Evolutionary conservation across 2,888 invertebrate species (phyloP).

Genomic region (Dryocosmus kuriphilus): DNA sequence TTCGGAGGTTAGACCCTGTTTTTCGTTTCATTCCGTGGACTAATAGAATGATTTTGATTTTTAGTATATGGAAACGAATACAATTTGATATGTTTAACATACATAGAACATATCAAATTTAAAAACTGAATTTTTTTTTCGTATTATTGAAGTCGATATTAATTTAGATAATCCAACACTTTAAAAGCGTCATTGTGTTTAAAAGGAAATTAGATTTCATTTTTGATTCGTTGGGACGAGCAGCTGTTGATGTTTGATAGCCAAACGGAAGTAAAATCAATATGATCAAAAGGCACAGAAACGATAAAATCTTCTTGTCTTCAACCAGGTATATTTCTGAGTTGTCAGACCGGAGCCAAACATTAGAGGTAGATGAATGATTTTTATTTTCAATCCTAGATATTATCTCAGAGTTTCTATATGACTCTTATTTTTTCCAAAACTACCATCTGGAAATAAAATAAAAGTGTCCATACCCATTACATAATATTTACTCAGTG

Average conservation of each 20-base stretch:
- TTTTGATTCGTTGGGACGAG: not conserved
- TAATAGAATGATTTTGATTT: too few relatives aligned
- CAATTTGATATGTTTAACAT: too few relatives aligned
- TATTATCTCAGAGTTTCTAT: slow-evolving; percentile 57
- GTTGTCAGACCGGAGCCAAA: slow-evolving; percentile 64
- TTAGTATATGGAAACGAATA: too few relatives aligned
- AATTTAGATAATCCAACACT: not conserved
- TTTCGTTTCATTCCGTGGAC: too few relatives aligned
- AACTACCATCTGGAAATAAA: not conserved
- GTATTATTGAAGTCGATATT: not conserved
- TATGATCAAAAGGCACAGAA: slow-evolving; percentile 29
- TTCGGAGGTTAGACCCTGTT: too few relatives aligned
- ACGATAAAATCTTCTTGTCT: slow-evolving; percentile 52
- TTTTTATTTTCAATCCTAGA: slow-evolving; percentile 46
- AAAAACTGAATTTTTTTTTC: too few relatives aligned
- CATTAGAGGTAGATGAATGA: slow-evolving; percentile 61
- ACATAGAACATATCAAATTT: too few relatives aligned
- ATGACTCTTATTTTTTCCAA: slow-evolving; percentile 34
- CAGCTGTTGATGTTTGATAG: slow-evolving; percentile 32
- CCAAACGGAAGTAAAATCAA: slow-evolving; percentile 20
- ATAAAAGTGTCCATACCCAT: not conserved
- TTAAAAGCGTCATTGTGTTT: not conserved
- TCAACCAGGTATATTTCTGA: slow-evolving; percentile 57
- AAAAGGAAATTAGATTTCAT: slow-evolving; percentile 1
- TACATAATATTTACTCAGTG: too few relatives aligned